Evolutionary conservation across 2,113 vertebrate species (phyloP).

Genomic region (Aegithalos caudatus): DNA sequence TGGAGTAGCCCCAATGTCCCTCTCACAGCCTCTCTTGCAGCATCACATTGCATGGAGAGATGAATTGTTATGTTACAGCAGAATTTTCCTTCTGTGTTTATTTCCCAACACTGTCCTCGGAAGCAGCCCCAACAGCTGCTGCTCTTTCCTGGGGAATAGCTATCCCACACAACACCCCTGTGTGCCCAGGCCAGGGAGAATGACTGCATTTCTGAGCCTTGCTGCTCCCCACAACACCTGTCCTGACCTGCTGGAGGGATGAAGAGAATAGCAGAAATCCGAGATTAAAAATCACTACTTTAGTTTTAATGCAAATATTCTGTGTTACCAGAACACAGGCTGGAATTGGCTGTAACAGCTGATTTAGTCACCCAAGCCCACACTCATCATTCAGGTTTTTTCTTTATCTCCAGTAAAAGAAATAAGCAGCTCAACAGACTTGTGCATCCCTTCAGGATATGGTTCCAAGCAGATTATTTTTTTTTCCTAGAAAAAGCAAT

Average conservation of each 20-base stretch:
- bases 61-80: not conserved
- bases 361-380: not conserved
- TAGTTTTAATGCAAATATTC: not conserved
- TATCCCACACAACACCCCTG: not conserved
- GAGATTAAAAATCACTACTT: not conserved
- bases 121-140: not conserved
- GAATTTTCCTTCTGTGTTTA: not conserved
- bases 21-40: not conserved
- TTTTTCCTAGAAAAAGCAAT: not conserved
- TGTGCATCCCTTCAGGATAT: not conserved
- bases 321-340: not conserved
- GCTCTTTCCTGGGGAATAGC: rapidly evolving
- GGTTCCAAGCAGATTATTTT: not conserved
- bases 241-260: not conserved
- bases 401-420: not conserved
- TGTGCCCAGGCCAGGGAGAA: not conserved
- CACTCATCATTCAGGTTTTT: not conserved
- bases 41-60: not conserved
- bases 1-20: not conserved
- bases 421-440: not conserved
- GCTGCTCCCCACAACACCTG: not conserved
- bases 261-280: not conserved
- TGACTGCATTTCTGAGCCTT: not conserved
- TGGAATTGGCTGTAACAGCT: not conserved
- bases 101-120: not conserved